Base-by-base conservation (phyloP, 2,888 invertebrate genomes). In the Chloromyia formosa region DNA sequence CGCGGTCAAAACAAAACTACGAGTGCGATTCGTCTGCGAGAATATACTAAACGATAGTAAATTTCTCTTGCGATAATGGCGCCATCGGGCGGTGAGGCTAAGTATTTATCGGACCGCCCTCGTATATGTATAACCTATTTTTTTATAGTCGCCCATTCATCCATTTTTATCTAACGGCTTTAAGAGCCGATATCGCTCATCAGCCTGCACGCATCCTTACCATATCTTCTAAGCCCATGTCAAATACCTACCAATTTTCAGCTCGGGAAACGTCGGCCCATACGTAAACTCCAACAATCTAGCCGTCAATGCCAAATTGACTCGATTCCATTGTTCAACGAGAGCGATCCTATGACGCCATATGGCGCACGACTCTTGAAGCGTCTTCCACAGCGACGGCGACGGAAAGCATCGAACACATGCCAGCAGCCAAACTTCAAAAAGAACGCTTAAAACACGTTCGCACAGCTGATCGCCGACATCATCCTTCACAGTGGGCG, bases 391-490 rank as follows among this genome's bases (percentile, higher is more conserved):
- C 78, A 97, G 87, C 0, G 96, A 94, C 5, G 98, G 98, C 2
- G 96, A 93, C 0, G 98, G 98, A 86, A 98, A 98, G 82, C 94
- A 96, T 78, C 88, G 87, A 69, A 89, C 88, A 77, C 89, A 89
- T 0, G 89, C 88, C 75, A 89, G 79, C 45, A 89, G 83, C 89
- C 89, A 88, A 72, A 95, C 92, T 87, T 97, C 96, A 84, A 98
- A 94, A 73, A 98, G 88, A 45, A 97, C 97, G 79, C 95, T 95
- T 4, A 98, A 88, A 71, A 98, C 96, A 45, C 98, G 88, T 84
- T 97, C 96, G 83, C 97, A 96, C 60, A 98, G 87, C 83, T 97
- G 96, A 83, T 97, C 97, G 0, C 95, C 95, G n/a, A 96, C 95
- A 81, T 96, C 94, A 85, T 97, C 97, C 86, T 94, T 94, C 40